Evolutionary conservation across 2,797 vertebrate species (phyloP).

Genomic region (Neostethus bicornis): DNA sequence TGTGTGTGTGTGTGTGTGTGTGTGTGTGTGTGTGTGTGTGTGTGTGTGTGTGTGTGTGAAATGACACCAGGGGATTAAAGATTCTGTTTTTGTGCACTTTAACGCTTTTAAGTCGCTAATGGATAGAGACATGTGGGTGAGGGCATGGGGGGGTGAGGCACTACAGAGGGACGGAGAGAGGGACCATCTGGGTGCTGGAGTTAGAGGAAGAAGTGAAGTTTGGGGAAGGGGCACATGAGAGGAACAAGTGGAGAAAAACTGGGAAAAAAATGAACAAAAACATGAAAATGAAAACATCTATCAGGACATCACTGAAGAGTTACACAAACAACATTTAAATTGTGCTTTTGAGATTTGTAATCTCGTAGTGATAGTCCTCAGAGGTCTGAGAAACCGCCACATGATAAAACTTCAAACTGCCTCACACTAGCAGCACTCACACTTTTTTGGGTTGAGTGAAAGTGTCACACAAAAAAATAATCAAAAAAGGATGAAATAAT

Average conservation of each 20-base stretch:
- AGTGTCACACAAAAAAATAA: conserved; percentile 14
- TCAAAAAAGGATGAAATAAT: background rate
- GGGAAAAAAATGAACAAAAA: conserved; percentile 35
- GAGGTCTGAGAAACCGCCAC: conserved; percentile 34
- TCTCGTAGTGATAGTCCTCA: conserved; percentile 36
- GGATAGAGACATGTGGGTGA: conserved; percentile 55
- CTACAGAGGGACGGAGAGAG: conserved; percentile 39
- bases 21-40: conserved; percentile 9
- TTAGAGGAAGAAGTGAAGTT: conserved; percentile 12
- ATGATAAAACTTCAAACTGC: conserved; percentile 39
- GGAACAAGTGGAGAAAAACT: conserved; percentile 28
- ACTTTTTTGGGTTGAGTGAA: conserved; percentile 19
- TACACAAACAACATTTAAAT: conserved; percentile 29
- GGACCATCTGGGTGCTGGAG: conserved; percentile 28
- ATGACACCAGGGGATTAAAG: conserved; percentile 51
- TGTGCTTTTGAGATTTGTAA: conserved; percentile 40
- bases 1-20: conserved; percentile 9
- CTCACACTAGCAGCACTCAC: conserved; percentile 13
- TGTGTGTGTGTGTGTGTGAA: conserved; percentile 6
- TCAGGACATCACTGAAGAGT: conserved; percentile 22
- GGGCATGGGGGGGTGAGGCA: conserved; percentile 39
- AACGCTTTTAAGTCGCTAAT: conserved; percentile 71
- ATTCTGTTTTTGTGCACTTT: conserved; percentile 56
- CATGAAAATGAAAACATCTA: conserved; percentile 15
- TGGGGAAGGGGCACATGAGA: conserved; percentile 37